A percentile compares a stretch with the other conserved stretches of the same genome.
These are phyloP conservation scores for Elaphurus davidianus DNA, from an alignment of 2,113 vertebrate species.

Conservation along the genomic window DNA sequence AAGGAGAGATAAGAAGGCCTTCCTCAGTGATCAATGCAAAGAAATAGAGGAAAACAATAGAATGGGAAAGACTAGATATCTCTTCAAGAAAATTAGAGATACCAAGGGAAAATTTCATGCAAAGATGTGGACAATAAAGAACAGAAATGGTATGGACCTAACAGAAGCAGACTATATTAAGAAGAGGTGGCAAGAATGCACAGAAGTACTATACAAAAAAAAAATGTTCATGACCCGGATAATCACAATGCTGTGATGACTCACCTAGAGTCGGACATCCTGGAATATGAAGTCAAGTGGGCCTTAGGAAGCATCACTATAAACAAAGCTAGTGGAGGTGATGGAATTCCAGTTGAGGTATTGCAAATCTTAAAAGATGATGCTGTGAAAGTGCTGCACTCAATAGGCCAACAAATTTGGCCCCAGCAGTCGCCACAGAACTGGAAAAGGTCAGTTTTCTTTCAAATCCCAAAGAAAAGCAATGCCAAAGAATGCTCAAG, in stretches of 20 bases:
- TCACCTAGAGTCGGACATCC: background rate
- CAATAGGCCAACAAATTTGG: background rate
- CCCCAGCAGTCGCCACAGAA: background rate
- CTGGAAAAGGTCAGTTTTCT: background rate
- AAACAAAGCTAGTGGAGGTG: background rate
- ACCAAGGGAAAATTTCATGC: background rate
- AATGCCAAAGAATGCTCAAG: background rate
- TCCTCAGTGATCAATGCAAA: background rate
- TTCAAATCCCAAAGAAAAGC: background rate
- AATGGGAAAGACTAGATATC: background rate
- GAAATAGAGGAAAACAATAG: background rate
- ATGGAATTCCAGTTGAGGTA: background rate
- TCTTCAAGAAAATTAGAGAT: background rate
- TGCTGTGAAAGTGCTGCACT: background rate
- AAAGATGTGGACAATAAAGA: background rate
- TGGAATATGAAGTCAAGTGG: background rate
- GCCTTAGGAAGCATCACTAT: background rate
- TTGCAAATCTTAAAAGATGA: background rate
- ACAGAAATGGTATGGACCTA: background rate
- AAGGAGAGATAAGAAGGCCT: background rate
- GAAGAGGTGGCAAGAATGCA: background rate
- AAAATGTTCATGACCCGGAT: background rate
- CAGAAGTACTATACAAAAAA: background rate
- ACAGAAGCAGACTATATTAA: background rate
- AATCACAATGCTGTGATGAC: background rate